Base-by-base conservation (phyloP, 2,797 vertebrate genomes). In the Trichosurus vulpecula region DNA sequence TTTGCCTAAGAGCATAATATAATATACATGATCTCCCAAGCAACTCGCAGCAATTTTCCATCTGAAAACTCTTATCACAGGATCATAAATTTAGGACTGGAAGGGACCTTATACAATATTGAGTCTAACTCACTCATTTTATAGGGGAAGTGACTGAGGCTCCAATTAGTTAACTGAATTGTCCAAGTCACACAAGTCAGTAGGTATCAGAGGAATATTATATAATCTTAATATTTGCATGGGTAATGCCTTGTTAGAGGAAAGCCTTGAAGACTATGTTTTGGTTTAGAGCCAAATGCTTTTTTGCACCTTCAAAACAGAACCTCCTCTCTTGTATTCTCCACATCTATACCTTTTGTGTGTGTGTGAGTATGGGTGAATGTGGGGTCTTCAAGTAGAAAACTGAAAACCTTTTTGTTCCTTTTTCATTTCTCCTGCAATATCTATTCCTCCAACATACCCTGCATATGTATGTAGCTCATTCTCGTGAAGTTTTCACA, bases 1-100 rank as follows among this genome's bases (percentile, higher is more conserved):
- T 87, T 93, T 94, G 31, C 1, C 54, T 57, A 93, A 93, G 90
- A 94, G 95, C 92, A 92, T 54, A 92, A 31, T 92, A 81, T 90
- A 94, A 94, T 29, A 81, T 58, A 53, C 51, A 16, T 90, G 94
- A 12, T 22, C 13, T 89, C 95, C n/a, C 66, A 66, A 66, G 35
- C 35, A 74, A 74, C 19, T 74, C n/a, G 3, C 12, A 74, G 66
- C n/a, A 74, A 25, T 41, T 74, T 41, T 61, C 58, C 58, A 35
- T 61, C 58, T 61, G 58, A 61, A 35, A 61, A 35, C 61, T 61
- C 12, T 35, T 35, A 61, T 31, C 58, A 35, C 4, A 14, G 58
- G 58, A 13, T 31, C 58, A 35, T 61, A 35, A 29, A 61, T 61
- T 74, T 8, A 74, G n/a, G 41, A 41, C 6, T 74, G n/a, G n/a